These are phyloP conservation scores for Caenorhabditis zanzibari DNA, from an alignment of 2,888 invertebrate species.

Conservation along the genomic window DNA sequence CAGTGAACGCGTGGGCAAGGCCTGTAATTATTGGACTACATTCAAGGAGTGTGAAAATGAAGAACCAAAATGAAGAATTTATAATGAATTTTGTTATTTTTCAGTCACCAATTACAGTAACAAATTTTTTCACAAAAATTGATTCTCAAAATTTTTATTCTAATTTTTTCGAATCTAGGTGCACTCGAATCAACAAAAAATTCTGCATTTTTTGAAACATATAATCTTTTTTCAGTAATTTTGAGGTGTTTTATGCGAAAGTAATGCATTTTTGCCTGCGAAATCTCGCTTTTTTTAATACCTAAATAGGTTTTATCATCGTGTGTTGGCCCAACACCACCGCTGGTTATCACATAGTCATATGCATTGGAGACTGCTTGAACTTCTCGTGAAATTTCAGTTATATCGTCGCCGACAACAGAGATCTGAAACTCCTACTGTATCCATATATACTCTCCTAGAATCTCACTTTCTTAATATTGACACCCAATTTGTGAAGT, in stretches of 20 bases:
- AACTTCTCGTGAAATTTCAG: slow-evolving; percentile 88
- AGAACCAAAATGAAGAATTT: no score
- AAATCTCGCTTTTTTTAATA: slow-evolving; percentile 68
- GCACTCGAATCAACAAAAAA: no score
- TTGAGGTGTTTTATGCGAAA: no score
- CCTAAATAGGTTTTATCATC: slow-evolving; percentile 90
- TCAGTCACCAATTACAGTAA: no score
- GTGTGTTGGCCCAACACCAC: slow-evolving; percentile 90
- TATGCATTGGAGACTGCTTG: slow-evolving; percentile 68
- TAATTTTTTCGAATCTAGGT: no score
- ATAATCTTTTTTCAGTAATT: no score
- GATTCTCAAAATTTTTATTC: no score
- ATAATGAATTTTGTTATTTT: no score
- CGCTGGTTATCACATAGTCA: slow-evolving; percentile 88
- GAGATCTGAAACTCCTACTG: slow-evolving; percentile 85
- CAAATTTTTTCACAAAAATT: no score
- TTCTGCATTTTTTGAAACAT: no score
- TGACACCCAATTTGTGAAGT: slow-evolving; percentile 87
- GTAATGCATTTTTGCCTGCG: no score
- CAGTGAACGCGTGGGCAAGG: slow-evolving; percentile 85
- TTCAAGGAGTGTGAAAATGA: not conserved
- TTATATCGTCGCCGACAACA: slow-evolving; percentile 88
- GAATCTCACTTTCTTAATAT: slow-evolving; percentile 86
- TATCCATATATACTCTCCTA: not conserved
- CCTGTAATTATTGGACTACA: slow-evolving; percentile 72